Base-by-base conservation (phyloP, 2,888 invertebrate genomes). In the Melinopterus prodromus region DNA sequence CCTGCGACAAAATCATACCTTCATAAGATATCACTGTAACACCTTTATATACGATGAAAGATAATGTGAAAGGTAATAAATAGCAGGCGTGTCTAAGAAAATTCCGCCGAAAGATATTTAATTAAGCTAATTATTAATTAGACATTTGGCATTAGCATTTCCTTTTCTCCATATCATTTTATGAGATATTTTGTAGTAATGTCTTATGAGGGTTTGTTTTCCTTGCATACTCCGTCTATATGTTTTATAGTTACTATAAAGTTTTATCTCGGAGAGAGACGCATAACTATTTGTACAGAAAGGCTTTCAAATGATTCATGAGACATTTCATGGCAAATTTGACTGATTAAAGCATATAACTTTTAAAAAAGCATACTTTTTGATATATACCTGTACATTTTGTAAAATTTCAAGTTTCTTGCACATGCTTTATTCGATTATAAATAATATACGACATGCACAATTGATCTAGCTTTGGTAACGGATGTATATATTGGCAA, bases 301-400 rank as follows among this genome's bases (percentile, higher is more conserved):
- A 53, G 53, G 53, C 53, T 53, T 53, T 53, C 9, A 53, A 53
- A 53, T 53, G 53, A 53, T 53, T 4, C 53, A 53, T 53, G 53
- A 53, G 12, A 53, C 12, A 53, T 53, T 9, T 53, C 12, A 53
- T 53, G 7, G 53, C 12, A 53, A 53, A 53, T 53, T 53, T 53
- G 53, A 53, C 53, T 53, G 53, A 53, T 53, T 53, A 53, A 53
- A 26, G 26, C 26, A 26, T 26, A 26, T 26, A 26, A 26, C 26
- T 26, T 26, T 26, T 2, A 26, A 26, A 26, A 26, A 53, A 53
- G 53, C 53, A 53, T 53, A 53, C 53, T 53, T 53, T 53, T 53
- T 53, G 53, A 53, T 53, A 53, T 53, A 53, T 53, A 53, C 53
- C 53, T 53, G 53, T 53, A 53, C 53, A 53, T 53, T 53, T 53